Evolutionary conservation across 2,113 vertebrate species (phyloP).

Genomic region (Colaptes auratus): DNA sequence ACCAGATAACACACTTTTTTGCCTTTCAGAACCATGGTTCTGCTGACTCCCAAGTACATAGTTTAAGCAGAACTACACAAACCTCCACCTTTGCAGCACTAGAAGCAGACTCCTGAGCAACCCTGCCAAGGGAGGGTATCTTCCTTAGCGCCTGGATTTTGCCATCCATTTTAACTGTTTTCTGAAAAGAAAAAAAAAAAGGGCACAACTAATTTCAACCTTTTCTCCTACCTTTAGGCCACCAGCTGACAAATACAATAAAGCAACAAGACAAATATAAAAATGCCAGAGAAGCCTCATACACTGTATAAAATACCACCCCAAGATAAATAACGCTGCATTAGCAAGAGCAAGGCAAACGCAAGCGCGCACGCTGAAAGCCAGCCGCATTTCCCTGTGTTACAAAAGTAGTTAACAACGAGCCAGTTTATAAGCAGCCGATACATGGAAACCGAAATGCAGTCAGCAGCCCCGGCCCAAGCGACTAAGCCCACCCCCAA

Average conservation of each 20-base stretch:
- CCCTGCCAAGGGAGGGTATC: neutral
- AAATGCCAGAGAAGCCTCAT: rapidly evolving
- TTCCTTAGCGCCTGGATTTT: neutral
- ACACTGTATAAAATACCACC: rapidly evolving
- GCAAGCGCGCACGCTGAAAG: rapidly evolving
- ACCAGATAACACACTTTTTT: neutral
- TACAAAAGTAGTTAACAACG: neutral
- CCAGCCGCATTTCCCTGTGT: rapidly evolving
- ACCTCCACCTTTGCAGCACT: neutral
- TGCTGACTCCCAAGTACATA: neutral
- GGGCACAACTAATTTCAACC: rapidly evolving
- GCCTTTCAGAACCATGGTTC: neutral
- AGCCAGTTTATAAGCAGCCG: neutral
- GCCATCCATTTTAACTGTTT: neutral
- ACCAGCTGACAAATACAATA: too few relatives aligned
- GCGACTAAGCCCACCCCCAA: neutral
- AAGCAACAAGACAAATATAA: rapidly evolving
- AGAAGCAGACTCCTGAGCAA: neutral
- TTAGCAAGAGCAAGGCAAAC: neutral
- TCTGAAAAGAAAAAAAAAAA: neutral
- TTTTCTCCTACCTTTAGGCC: neutral
- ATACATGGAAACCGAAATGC: neutral
- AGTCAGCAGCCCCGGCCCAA: neutral
- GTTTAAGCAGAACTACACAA: neutral
- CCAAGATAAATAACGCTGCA: rapidly evolving